Conservation (phyloP, 2,797 vertebrate genomes). For the Lophotriccus pileatus region DNA sequence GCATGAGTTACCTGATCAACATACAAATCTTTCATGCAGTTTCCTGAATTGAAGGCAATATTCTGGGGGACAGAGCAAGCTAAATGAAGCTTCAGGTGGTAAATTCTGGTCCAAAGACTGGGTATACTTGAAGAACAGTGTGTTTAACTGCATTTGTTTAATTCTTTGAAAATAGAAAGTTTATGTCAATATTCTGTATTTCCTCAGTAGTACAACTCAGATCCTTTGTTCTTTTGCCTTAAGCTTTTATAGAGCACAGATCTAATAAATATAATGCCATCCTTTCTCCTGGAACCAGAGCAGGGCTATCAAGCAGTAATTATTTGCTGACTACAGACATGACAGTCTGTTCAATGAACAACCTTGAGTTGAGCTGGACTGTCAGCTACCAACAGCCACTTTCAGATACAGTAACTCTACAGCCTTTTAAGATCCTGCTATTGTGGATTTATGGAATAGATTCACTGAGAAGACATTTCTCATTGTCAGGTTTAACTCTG, state of each 20-base stretch:
- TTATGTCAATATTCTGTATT: not conserved
- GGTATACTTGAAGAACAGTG: not conserved
- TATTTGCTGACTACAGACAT: not conserved
- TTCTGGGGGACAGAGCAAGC: not conserved
- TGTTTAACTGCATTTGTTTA: not conserved
- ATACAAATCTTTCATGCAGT: not conserved
- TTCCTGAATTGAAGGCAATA: not conserved
- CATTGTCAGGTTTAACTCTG: not conserved
- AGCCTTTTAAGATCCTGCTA: not conserved
- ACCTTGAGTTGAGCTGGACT: not conserved
- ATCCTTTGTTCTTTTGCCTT: not conserved
- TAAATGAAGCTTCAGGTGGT: not conserved
- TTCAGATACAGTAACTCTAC: not conserved
- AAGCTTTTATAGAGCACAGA: not conserved
- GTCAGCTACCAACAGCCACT: not conserved
- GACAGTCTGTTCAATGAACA: not conserved
- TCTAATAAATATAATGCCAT: not conserved
- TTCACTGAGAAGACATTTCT: not conserved
- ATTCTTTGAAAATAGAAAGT: not conserved
- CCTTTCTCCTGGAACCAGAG: not conserved
- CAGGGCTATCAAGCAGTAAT: not conserved
- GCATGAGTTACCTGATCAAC: not conserved
- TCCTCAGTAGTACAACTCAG: not conserved
- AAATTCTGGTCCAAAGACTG: not conserved
- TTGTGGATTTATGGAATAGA: not conserved